Conservation (phyloP, 2,113 vertebrate genomes). For the Periophthalmodon schlosseri region DNA sequence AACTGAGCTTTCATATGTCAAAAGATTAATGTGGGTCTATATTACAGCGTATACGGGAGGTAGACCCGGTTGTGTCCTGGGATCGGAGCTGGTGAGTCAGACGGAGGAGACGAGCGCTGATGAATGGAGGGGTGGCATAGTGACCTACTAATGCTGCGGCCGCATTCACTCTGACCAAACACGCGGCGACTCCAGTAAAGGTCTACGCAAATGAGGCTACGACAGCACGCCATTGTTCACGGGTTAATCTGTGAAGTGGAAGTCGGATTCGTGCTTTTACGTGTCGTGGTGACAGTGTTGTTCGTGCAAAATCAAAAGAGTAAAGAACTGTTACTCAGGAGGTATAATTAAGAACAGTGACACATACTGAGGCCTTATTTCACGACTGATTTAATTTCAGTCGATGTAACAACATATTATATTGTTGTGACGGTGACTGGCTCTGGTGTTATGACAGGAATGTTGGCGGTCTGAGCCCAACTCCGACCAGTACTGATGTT, state of each 20-base stretch:
- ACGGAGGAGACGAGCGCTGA: slow-evolving; percentile 63
- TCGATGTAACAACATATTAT: neutral
- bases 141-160: slow-evolving; percentile 78
- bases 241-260: neutral
- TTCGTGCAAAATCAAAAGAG: neutral
- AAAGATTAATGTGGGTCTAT: neutral
- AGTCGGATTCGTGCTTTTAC: neutral
- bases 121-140: slow-evolving; percentile 78
- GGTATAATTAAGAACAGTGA: neutral
- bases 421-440: neutral
- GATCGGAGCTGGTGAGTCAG: slow-evolving; percentile 52
- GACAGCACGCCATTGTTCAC: neutral
- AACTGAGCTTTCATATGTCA: slow-evolving; percentile 1
- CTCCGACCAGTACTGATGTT: neutral
- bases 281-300: slow-evolving; percentile 9
- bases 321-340: neutral
- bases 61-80: slow-evolving; percentile 10
- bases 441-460: neutral
- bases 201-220: slow-evolving; percentile 2
- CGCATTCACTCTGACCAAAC: slow-evolving; percentile 58
- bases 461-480: neutral
- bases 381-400: neutral
- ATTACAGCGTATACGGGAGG: slow-evolving; percentile 12
- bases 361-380: neutral
- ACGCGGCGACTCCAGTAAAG: slow-evolving; percentile 23